These are phyloP conservation scores for Amitus sp. DNA, from an alignment of 2,888 invertebrate genomes.

Conservation along the genomic window DNA sequence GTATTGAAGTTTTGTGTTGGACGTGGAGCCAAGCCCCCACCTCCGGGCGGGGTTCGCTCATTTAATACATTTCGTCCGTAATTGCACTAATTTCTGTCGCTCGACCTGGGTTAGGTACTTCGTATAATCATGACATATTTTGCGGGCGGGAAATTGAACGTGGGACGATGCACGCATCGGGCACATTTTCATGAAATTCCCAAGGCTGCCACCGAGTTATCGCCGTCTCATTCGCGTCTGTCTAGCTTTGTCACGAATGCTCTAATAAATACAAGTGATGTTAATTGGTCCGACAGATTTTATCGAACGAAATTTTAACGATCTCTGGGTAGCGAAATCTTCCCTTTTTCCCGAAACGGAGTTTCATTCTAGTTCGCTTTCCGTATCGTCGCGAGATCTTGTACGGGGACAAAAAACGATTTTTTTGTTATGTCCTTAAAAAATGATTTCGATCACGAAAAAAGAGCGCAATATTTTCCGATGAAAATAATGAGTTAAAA, in stretches of 20 bases:
- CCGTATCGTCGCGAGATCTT: too few species aligned
- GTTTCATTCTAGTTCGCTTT: too few species aligned
- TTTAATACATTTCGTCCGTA: conserved; percentile 56
- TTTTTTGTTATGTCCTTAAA: too few species aligned
- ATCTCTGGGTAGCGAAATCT: too few species aligned
- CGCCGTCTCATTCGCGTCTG: conserved; percentile 5
- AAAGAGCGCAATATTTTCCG: too few species aligned
- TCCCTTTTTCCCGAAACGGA: too few species aligned
- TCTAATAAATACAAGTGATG: neutral
- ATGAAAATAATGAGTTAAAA: too few species aligned
- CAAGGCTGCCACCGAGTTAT: conserved; percentile 1
- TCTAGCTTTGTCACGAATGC: neutral
- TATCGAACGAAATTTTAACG: neutral
- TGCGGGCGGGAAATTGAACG: conserved; percentile 32
- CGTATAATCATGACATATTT: conserved; percentile 35
- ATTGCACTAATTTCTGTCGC: conserved; percentile 51
- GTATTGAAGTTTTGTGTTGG: too few species aligned
- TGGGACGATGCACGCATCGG: conserved; percentile 23
- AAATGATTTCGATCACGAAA: too few species aligned
- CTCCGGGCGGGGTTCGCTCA: conserved; percentile 39
- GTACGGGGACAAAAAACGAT: too few species aligned
- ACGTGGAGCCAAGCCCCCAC: conserved; percentile 43
- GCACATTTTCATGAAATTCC: conserved; percentile 4
- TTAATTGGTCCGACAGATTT: neutral
- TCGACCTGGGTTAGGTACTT: conserved; percentile 35